Percentiles rank a stretch among this genome's conserved stretches.
phyloP scores from a whole-genome alignment of 2,113 vertebrate genomes.

The Nymphicus hollandicus region DNA sequence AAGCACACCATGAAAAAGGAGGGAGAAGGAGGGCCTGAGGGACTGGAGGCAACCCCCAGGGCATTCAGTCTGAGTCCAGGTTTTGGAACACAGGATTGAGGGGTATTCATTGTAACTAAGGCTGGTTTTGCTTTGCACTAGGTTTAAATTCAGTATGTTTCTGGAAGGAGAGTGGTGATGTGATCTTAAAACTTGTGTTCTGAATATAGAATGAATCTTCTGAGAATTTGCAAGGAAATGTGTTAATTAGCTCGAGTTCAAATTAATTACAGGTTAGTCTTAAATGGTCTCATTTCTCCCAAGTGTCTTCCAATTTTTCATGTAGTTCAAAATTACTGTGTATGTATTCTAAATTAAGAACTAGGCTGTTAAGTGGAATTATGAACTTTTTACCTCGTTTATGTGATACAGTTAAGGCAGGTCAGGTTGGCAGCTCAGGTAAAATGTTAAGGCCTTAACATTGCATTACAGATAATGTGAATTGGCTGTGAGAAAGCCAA shows the following conservation, averaged over 20 bases:
- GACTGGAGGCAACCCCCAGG: background rate
- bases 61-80: background rate
- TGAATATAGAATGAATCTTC: background rate
- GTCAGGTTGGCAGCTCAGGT: background rate
- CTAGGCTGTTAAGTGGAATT: background rate
- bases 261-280: constrained; percentile 58
- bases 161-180: fast-evolving
- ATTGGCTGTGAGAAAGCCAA: no score
- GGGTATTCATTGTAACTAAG: background rate
- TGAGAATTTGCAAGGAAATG: constrained; percentile 17
- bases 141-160: background rate
- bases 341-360: constrained; percentile 1
- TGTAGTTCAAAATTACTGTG: background rate
- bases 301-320: background rate
- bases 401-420: background rate
- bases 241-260: constrained; percentile 44
- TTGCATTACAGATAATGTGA: background rate
- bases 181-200: background rate
- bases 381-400: background rate
- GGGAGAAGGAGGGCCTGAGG: background rate
- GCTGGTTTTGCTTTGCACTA: background rate
- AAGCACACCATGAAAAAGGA: background rate
- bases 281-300: constrained; percentile 15
- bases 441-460: background rate
- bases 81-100: background rate